Evolutionary conservation across 2,113 vertebrate genomes (phyloP), one percentile per base, ranked within the genome.

Genomic region (Potamarius usumacintae): DNA sequence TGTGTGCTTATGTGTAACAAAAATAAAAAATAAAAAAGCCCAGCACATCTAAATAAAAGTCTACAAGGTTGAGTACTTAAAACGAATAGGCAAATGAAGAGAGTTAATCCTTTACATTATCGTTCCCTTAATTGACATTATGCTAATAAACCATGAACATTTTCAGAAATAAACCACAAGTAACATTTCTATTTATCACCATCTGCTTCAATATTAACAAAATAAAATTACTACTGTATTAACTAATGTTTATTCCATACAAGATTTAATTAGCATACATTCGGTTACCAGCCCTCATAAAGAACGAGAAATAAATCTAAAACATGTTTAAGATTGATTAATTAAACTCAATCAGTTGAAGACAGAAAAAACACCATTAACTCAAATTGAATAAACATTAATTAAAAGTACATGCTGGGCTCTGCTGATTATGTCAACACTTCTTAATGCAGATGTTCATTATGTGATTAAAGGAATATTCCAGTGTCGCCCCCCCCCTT

Each of bases 1-100:
- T 60, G 27, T 55, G 76, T 79, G 52, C 27, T 58, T 42, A 53
- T 62, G 11, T 87, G 58, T 42, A 18, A 52, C n/a, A 12, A 53
- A 65, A 91, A 79, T 86, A 88, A 12, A 53, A 65, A 91, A 79
- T 86, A 87, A 89, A 53, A 67, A 17, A 7, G 2, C 34, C 34
- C 50, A 50, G 42, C 25, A 27, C 42, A 63, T 50, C 84, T 18
- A 34, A 77, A 52, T 52, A 15, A 50, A 50, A 53, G 25, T 53
- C 52, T 27, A 17, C 27, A 34, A 85, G 48, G 14, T 78, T 78
- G 12, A 11, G 10, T 12, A 77, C 53, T 77, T 52, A 52, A 25
- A 77, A 50, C 10, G 15, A 76, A 77, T 11, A 52, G 10, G 11
- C 20, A 25, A 18, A 5, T 18, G 27, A 72, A 27, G 4, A 67